Conservation (phyloP, 1,140 invertebrate species). For the Drosophila pandora region DNA sequence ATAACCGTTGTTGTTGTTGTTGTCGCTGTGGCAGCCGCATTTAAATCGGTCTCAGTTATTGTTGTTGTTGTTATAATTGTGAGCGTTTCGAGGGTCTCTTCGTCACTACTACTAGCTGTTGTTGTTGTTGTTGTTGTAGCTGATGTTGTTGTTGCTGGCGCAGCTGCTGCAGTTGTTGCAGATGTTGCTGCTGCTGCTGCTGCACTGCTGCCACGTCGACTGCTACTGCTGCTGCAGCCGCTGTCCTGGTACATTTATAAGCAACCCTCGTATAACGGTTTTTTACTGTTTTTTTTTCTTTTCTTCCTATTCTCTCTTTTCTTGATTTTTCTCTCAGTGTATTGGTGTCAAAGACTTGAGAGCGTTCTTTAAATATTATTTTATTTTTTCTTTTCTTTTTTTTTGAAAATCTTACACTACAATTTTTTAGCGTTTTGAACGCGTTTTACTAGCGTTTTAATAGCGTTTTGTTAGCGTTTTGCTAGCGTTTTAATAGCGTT, state of each 20-base stretch:
- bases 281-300: background rate
- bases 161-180: slow-evolving; percentile 23
- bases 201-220: slow-evolving; percentile 74
- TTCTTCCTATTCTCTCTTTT: background rate
- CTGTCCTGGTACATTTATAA: slow-evolving; percentile 83
- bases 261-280: slow-evolving; percentile 53
- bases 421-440: background rate
- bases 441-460: background rate
- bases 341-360: background rate
- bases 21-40: slow-evolving; percentile 48
- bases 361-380: background rate
- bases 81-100: slow-evolving; percentile 53
- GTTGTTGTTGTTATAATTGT: slow-evolving; percentile 68
- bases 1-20: slow-evolving; percentile 51
- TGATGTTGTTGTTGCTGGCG: slow-evolving; percentile 27
- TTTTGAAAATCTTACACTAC: no score
- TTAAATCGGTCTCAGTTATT: slow-evolving; percentile 56
- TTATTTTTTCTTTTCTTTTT: background rate
- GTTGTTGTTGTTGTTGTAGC: slow-evolving; percentile 19
- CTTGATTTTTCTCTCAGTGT: background rate
- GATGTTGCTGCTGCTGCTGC: slow-evolving; percentile 49
- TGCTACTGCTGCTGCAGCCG: slow-evolving; percentile 82
- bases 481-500: background rate
- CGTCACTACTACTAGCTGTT: slow-evolving; percentile 44
- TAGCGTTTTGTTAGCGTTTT: background rate